These are phyloP conservation scores for Corythaixoides concolor DNA, from an alignment of 2,113 vertebrate species.

Conservation along the genomic window DNA sequence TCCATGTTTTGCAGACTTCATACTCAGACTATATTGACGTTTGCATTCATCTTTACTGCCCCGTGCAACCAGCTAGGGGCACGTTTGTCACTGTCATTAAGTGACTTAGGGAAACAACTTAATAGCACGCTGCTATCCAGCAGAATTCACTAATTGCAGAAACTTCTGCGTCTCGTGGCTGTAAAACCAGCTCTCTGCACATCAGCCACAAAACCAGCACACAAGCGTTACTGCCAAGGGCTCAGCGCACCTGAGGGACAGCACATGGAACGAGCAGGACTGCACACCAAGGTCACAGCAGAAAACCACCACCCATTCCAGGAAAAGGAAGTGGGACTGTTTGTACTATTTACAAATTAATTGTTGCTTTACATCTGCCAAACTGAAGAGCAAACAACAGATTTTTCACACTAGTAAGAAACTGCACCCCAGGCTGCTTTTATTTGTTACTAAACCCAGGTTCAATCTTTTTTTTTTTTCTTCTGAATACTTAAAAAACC, in stretches of 20 bases:
- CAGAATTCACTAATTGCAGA: not conserved
- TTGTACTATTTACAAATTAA: not conserved
- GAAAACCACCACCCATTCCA: not conserved
- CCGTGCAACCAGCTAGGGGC: not conserved
- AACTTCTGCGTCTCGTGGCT: not conserved
- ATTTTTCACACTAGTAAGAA: not conserved
- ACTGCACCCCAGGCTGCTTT: not conserved
- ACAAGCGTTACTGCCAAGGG: fast-evolving
- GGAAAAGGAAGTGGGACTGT: constrained; percentile 23
- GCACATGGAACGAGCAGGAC: not conserved
- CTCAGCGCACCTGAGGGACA: not conserved
- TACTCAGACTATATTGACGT: fast-evolving
- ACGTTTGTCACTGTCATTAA: not conserved
- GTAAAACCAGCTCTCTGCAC: not conserved
- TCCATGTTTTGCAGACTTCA: not conserved
- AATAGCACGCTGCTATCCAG: not conserved
- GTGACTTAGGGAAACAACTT: not conserved
- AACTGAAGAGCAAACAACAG: not conserved
- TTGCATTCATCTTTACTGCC: not conserved
- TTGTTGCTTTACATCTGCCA: not conserved
- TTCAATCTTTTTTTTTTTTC: not conserved
- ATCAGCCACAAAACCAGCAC: not conserved
- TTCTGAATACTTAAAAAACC: not conserved
- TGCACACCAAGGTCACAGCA: not conserved
- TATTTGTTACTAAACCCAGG: not conserved